These are phyloP conservation scores for Lepilemur ruficaudatus DNA, from an alignment of 2,797 vertebrate genomes.

Conservation along the genomic window DNA sequence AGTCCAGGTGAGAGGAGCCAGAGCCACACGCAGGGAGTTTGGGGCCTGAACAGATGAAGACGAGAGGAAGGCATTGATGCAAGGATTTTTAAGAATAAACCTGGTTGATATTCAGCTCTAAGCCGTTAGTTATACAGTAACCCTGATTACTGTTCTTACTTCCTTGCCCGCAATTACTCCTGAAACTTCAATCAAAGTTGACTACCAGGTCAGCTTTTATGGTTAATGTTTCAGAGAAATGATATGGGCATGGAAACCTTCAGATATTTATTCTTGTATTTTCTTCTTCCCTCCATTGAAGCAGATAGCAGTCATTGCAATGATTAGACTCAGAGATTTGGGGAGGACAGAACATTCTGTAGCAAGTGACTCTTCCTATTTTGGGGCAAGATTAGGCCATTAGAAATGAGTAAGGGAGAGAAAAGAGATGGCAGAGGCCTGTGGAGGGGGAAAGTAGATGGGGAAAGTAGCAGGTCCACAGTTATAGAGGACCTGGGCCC, in stretches of 20 bases:
- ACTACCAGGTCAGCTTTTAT: not conserved
- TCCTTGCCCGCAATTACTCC: not conserved
- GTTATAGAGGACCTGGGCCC: not conserved
- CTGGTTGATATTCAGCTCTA: not conserved
- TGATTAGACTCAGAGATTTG: not conserved
- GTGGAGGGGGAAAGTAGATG: not conserved
- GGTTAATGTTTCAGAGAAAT: slow-evolving; percentile 11
- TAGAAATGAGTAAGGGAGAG: not conserved
- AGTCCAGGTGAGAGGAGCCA: not conserved
- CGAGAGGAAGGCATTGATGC: not conserved
- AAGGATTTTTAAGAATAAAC: not conserved
- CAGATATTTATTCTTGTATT: not conserved
- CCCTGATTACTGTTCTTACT: not conserved
- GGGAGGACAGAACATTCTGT: not conserved
- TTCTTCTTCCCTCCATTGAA: not conserved
- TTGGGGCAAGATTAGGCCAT: not conserved
- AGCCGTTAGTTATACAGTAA: not conserved
- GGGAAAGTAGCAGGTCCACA: not conserved
- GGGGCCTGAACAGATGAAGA: not conserved
- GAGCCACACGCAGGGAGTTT: not conserved
- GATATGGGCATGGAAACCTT: not conserved
- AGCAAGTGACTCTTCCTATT: not conserved
- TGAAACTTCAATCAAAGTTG: not conserved
- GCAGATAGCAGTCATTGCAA: not conserved
- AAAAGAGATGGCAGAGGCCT: not conserved